Percentiles rank a stretch among this genome's conserved stretches.
These are phyloP conservation scores for Odocoileus hemionus DNA, from an alignment of 2,113 vertebrate genomes.

Conservation along the genomic window DNA sequence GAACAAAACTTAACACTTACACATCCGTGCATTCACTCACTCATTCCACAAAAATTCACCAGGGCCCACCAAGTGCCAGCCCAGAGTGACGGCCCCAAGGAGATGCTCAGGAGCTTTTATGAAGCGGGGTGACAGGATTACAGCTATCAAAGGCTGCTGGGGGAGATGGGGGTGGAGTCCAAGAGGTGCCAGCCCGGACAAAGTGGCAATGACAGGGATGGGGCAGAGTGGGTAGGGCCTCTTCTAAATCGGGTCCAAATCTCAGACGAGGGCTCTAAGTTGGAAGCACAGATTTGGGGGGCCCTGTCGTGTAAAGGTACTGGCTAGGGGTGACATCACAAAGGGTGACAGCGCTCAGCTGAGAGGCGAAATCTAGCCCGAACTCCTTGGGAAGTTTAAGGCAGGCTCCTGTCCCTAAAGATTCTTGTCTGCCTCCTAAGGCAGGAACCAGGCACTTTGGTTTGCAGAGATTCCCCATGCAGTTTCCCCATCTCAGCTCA, in stretches of 20 bases:
- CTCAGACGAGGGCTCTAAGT: not conserved
- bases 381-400: not conserved
- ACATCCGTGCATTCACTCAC: not conserved
- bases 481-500: not conserved
- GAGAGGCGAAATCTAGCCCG: not conserved
- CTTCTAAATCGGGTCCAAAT: not conserved
- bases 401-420: not conserved
- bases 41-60: conserved; percentile 39
- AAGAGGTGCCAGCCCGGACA: not conserved
- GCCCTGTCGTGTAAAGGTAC: not conserved
- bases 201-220: not conserved
- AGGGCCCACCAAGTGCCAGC: not conserved
- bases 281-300: not conserved
- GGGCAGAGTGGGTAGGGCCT: not conserved
- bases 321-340: not conserved
- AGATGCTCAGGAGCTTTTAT: not conserved
- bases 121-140: fast-evolving
- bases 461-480: not conserved
- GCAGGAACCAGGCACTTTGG: not conserved
- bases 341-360: not conserved
- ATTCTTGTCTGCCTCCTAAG: not conserved
- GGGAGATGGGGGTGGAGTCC: fast-evolving
- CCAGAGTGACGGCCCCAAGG: not conserved
- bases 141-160: not conserved
- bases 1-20: conserved; percentile 56